Base-by-base conservation (phyloP, 2,113 vertebrate species). In the Cavia aperea region DNA sequence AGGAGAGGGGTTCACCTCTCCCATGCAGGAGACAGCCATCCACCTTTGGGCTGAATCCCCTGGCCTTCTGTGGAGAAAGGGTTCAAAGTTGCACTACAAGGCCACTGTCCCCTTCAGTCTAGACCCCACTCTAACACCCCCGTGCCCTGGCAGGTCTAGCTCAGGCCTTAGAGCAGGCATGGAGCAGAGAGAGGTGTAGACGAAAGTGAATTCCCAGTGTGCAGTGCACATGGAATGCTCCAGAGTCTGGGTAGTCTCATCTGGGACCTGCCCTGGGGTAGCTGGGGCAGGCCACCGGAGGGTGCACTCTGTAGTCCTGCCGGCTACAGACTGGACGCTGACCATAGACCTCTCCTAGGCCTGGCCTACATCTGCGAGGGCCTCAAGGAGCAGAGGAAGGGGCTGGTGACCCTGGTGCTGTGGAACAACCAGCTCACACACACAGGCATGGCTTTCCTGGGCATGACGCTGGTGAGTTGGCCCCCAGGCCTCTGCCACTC, bases 391-490 rank as follows among this genome's bases (percentile, higher is more conserved):
- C 99, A 99, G 97, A 97, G 98, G 95, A 98, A 98, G 94, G 99
- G 99, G 26, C 97, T 99, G 78, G 97, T 98, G 90, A 99, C 99
- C 0, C 97, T 99, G 97, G 99, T 99, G 90, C 97, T 99, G 93
- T 99, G 99, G 99, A 99, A 99, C 98, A 99, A 99, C 97, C 99
- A 99, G 97, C 98, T 99, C 95, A 99, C 98, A 8, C 99, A 99
- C 98, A 98, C 98, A 0, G 99, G 99, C 97, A 99, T 99, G 99
- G 98, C 98, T 43, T 99, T 98, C 91, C 97, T 99, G 94, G 98
- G 98, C 89, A 97, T 98, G 96, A 98, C 98, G 0, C 97, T 99
- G 98, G 99, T 99, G 97, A 98, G 98, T 94, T 0, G 12, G 24
- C 2, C 7, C 2, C 56, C 36, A 0, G 23, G 5, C 43, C 73